phyloP scores from a whole-genome alignment of 2,113 vertebrate genomes.

The Pelusios castaneus region DNA sequence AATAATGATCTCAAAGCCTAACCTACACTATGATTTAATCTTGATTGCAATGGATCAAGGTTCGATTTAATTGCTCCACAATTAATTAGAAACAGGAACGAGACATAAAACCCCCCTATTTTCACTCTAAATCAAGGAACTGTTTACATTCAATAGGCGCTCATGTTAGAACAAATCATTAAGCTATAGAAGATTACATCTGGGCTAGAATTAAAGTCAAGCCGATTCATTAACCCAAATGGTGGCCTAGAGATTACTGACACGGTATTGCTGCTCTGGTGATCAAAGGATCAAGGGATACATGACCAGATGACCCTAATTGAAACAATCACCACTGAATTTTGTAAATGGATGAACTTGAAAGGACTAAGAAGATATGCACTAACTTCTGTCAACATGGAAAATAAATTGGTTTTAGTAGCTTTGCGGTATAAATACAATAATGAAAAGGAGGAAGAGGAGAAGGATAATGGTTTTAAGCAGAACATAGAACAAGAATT shows the following conservation, averaged over 20 bases:
- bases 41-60: conserved; percentile 72
- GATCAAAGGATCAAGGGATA: conserved; percentile 68
- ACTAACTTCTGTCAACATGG: background rate
- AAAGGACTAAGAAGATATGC: conserved; percentile 51
- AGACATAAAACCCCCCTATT: conserved; percentile 71
- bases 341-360: conserved; percentile 48
- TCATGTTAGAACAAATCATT: conserved; percentile 74
- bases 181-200: conserved; percentile 76
- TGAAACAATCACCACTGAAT: conserved; percentile 57
- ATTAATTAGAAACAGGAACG: conserved; percentile 78
- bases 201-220: conserved; percentile 78
- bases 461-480: conserved; percentile 8
- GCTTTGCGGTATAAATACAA: conserved; percentile 2
- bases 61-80: conserved; percentile 75
- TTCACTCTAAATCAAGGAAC: conserved; percentile 70
- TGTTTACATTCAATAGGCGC: conserved; percentile 70
- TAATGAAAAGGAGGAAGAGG: conserved; percentile 25
- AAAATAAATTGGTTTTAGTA: conserved; percentile 42
- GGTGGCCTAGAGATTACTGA: conserved; percentile 70
- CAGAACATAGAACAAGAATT: conserved; percentile 4
- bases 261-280: conserved; percentile 57
- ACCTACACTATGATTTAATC: conserved; percentile 63
- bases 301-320: conserved; percentile 75
- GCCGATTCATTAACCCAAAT: conserved; percentile 76
- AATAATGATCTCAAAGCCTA: conserved; percentile 72